phyloP scores from a whole-genome alignment of 2,113 vertebrate species.

The Dipodomys ordii region DNA sequence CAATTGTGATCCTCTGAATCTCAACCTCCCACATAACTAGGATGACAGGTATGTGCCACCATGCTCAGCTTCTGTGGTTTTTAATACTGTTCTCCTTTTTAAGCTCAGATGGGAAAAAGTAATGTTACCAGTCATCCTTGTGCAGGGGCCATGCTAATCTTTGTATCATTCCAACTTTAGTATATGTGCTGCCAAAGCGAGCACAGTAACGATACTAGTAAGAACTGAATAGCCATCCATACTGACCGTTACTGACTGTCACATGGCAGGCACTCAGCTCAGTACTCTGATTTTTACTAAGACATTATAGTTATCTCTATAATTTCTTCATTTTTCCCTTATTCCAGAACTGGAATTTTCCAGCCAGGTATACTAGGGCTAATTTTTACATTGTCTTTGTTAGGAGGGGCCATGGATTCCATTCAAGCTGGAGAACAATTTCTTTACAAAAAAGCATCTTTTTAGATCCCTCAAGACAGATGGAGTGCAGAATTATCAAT shows the following conservation, averaged over 20 bases:
- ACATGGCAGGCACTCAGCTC: neutral
- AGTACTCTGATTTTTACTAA: neutral
- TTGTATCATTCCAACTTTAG: too few relatives aligned
- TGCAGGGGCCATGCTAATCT: too few relatives aligned
- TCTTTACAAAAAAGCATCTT: neutral
- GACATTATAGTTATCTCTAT: neutral
- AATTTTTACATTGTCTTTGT: neutral
- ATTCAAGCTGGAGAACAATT: neutral
- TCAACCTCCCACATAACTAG: too few relatives aligned
- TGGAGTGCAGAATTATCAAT: neutral
- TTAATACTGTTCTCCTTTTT: neutral
- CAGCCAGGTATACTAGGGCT: neutral
- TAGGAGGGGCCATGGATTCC: neutral
- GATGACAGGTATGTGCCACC: neutral
- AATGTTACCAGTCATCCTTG: neutral
- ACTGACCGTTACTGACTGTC: neutral
- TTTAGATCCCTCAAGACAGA: neutral
- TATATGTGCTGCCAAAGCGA: too few relatives aligned
- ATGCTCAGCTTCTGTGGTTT: neutral
- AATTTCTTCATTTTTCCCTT: neutral
- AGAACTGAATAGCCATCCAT: neutral
- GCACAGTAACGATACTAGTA: neutral
- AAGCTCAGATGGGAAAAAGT: neutral
- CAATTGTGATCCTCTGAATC: too few relatives aligned
- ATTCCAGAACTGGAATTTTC: neutral